These are phyloP conservation scores for Monopis laevigella DNA, from an alignment of 2,888 invertebrate species.

Conservation along the genomic window DNA sequence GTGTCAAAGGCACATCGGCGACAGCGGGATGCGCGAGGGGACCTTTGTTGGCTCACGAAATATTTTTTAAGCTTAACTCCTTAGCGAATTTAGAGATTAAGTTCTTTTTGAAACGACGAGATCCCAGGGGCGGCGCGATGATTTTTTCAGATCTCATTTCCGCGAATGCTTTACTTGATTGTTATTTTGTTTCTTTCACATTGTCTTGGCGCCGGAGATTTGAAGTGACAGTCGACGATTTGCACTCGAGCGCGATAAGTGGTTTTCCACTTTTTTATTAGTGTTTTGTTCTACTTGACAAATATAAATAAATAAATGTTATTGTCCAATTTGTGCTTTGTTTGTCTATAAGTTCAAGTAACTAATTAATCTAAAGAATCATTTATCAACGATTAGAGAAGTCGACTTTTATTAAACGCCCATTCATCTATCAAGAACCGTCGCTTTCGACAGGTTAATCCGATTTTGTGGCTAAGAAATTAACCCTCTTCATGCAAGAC, in stretches of 20 bases:
- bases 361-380: constrained; percentile 17
- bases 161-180: constrained; percentile 64
- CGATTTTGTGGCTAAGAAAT: constrained; percentile 24
- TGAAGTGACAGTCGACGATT: constrained; percentile 65
- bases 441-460: constrained; percentile 27
- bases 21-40: constrained; percentile 32
- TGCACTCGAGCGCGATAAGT: constrained; percentile 63
- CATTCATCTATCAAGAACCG: constrained; percentile 23
- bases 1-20: constrained; percentile 66
- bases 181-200: constrained; percentile 61
- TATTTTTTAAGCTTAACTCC: constrained; percentile 68
- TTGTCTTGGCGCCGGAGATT: constrained; percentile 49
- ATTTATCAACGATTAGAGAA: constrained; percentile 13
- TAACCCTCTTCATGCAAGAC: constrained; percentile 24
- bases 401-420: constrained; percentile 20
- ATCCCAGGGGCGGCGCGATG: constrained; percentile 65
- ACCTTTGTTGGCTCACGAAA: constrained; percentile 62
- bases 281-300: not conserved
- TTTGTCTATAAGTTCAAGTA: no score
- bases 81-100: constrained; percentile 69
- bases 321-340: no score
- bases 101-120: constrained; percentile 71
- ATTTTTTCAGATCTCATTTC: constrained; percentile 66
- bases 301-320: no score
- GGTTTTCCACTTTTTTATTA: constrained; percentile 46